Conservation (phyloP, 2,888 invertebrate species). For the Cancer borealis region DNA sequence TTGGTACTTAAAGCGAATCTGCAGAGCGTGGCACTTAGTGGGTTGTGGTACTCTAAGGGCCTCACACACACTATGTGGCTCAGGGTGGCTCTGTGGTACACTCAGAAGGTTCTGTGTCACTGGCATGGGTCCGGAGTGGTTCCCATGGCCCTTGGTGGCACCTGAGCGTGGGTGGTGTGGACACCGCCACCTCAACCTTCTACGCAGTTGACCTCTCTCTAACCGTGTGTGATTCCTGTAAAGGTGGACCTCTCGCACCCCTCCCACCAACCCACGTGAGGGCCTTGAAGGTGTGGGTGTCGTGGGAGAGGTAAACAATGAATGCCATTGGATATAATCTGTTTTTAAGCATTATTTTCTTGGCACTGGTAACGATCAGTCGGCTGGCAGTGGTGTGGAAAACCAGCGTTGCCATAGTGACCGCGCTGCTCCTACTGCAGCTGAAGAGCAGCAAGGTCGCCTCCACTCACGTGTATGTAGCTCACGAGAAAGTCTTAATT, state of each 20-base stretch:
- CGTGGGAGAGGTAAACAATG: not conserved
- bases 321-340: not conserved
- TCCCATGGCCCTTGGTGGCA: not conserved
- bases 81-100: not conserved
- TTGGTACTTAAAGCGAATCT: conserved; percentile 3
- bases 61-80: not conserved
- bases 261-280: not conserved
- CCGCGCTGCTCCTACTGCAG: conserved; percentile 23
- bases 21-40: not conserved
- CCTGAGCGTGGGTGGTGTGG: not conserved
- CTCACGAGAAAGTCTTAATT: conserved; percentile 11
- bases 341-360: not conserved
- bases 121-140: not conserved
- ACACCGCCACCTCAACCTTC: conserved; percentile 4
- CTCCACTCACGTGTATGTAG: conserved; percentile 28
- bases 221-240: not conserved
- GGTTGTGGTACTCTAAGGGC: not conserved
- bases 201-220: not conserved
- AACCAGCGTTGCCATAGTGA: conserved; percentile 31
- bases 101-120: not conserved
- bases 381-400: conserved; percentile 6
- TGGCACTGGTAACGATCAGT: conserved; percentile 26
- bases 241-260: not conserved
- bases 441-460: not conserved
- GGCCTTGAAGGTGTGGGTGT: not conserved